A percentile compares a stretch with the other conserved stretches of the same genome.
These are phyloP conservation scores for Bovichtus diacanthus DNA, from an alignment of 2,797 vertebrate genomes.

Conservation along the genomic window DNA sequence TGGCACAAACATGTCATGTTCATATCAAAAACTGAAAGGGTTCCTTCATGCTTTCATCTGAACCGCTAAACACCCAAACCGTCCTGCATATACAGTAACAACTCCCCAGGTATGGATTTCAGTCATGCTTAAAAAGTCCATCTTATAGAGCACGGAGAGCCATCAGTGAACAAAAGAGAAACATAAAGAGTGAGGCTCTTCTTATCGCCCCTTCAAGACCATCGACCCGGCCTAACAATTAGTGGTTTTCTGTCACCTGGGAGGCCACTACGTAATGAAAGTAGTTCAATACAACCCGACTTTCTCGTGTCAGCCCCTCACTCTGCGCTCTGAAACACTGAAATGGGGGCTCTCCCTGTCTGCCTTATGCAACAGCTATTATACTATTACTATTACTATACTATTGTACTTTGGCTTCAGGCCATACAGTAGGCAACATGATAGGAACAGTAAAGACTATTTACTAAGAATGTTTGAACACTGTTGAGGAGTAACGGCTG, in stretches of 20 bases:
- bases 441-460: background rate
- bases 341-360: slow-evolving; percentile 27
- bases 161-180: slow-evolving; percentile 29
- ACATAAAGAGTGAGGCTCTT: slow-evolving; percentile 26
- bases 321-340: slow-evolving; percentile 50
- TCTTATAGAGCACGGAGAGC: slow-evolving; percentile 30
- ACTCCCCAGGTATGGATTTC: slow-evolving; percentile 37
- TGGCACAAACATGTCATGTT: background rate
- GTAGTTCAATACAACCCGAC: slow-evolving; percentile 64
- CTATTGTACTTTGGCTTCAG: slow-evolving; percentile 29
- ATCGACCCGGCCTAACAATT: slow-evolving; percentile 40
- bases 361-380: slow-evolving; percentile 51
- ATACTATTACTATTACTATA: too few relatives aligned
- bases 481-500: background rate
- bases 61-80: background rate
- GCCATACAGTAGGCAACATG: background rate
- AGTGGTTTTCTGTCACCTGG: slow-evolving; percentile 56
- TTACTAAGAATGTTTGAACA: background rate
- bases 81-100: background rate
- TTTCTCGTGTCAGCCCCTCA: slow-evolving; percentile 51
- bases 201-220: slow-evolving; percentile 19
- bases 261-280: slow-evolving; percentile 36
- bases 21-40: background rate
- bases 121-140: slow-evolving; percentile 5
- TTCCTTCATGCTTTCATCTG: background rate